Evolutionary conservation across 2,113 vertebrate species (phyloP).

Genomic region (Muscicapa adusta): DNA sequence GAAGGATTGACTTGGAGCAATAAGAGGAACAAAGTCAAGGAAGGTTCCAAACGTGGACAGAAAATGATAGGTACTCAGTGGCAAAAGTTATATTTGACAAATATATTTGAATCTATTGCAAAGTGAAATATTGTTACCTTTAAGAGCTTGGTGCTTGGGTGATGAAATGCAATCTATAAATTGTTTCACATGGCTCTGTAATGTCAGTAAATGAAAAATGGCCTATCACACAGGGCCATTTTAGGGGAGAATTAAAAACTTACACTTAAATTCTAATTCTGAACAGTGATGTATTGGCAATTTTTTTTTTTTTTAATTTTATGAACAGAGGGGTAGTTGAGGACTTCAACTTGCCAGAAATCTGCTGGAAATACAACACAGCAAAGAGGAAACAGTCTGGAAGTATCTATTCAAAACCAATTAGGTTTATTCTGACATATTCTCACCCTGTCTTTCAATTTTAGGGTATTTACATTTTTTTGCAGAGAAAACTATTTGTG

Average conservation of each 20-base stretch:
- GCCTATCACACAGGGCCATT: neutral
- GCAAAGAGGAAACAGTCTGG: neutral
- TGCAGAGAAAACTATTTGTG: neutral
- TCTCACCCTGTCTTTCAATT: neutral
- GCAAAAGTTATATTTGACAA: neutral
- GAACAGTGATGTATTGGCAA: neutral
- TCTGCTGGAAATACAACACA: neutral
- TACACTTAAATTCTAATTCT: neutral
- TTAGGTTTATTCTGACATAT: neutral
- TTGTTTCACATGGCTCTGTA: neutral
- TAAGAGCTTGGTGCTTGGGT: neutral
- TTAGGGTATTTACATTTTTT: neutral
- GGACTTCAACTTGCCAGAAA: neutral
- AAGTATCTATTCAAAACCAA: neutral
- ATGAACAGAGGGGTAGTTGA: neutral
- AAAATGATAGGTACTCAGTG: neutral
- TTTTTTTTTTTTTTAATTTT: neutral
- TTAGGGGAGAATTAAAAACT: neutral
- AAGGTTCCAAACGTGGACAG: neutral
- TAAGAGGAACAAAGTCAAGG: neutral
- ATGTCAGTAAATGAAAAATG: neutral
- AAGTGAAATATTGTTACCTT: neutral
- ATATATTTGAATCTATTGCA: neutral
- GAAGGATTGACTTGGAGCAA: neutral
- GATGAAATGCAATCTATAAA: neutral